Conservation (phyloP, 2,113 vertebrate genomes). For the Micronisus gabar region DNA sequence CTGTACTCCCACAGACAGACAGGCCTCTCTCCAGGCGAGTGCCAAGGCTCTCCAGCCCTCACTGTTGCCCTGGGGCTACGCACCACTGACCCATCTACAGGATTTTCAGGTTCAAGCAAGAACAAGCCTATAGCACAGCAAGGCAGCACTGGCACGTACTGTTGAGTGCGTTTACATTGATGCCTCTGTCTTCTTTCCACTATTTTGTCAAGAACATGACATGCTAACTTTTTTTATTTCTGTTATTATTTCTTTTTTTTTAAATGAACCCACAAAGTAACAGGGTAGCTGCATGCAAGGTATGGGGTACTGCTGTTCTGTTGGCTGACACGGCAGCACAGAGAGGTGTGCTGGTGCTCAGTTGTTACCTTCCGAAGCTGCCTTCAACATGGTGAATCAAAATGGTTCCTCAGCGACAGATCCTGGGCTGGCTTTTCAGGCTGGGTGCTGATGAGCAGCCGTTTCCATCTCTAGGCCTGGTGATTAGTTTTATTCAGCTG, state of each 20-base stretch:
- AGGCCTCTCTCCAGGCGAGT: rapidly evolving
- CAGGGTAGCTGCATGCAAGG: background rate
- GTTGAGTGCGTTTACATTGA: background rate
- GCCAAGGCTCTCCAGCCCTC: background rate
- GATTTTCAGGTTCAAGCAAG: background rate
- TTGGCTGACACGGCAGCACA: background rate
- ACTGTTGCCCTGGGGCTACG: rapidly evolving
- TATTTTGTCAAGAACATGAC: background rate
- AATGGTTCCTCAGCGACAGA: background rate
- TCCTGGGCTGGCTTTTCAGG: background rate
- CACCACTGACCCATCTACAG: background rate
- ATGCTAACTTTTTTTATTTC: background rate
- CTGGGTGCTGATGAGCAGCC: background rate
- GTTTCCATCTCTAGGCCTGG: background rate
- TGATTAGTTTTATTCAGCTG: background rate
- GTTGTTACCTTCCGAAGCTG: background rate
- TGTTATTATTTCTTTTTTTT: background rate
- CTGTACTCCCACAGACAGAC: background rate
- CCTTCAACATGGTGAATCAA: background rate
- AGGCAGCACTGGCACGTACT: background rate
- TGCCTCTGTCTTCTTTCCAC: background rate
- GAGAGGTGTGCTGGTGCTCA: background rate
- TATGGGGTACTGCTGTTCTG: background rate
- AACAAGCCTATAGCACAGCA: background rate
- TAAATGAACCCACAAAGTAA: background rate